phyloP scores from a whole-genome alignment of 2,888 invertebrate genomes.

The Ecdyonurus torrentis region DNA sequence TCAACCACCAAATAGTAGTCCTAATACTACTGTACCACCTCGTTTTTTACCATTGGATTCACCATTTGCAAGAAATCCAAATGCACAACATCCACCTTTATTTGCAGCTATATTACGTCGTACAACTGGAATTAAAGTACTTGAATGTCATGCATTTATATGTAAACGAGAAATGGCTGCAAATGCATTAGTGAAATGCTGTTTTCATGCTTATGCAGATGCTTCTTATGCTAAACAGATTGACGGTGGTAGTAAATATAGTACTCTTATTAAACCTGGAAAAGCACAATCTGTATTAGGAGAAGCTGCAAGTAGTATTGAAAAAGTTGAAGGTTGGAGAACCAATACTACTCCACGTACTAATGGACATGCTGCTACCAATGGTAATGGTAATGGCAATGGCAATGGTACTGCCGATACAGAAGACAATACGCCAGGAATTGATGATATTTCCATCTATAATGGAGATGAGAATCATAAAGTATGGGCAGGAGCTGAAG shows the following conservation, averaged over 20 bases:
- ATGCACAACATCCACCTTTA: slow-evolving; percentile 86
- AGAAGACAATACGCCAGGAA: slow-evolving; percentile 17
- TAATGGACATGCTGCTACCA: slow-evolving; percentile 13
- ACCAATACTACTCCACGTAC: slow-evolving; percentile 23
- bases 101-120: slow-evolving; percentile 92
- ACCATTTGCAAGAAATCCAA: slow-evolving; percentile 83
- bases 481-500: slow-evolving; percentile 66
- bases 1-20: slow-evolving; percentile 33
- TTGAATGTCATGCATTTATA: slow-evolving; percentile 98
- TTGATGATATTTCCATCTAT: slow-evolving; percentile 67
- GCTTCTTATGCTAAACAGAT: slow-evolving; percentile 79
- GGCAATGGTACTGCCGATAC: slow-evolving; percentile 15
- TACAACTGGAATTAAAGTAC: slow-evolving; percentile 90
- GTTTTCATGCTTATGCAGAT: slow-evolving; percentile 95
- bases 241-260: slow-evolving; percentile 30
- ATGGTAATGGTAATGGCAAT: slow-evolving; percentile 19
- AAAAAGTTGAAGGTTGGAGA: slow-evolving; percentile 41
- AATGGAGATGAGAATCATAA: slow-evolving; percentile 90
- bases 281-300: slow-evolving; percentile 17
- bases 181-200: slow-evolving; percentile 90
- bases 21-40: slow-evolving; percentile 43
- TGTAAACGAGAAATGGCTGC: slow-evolving; percentile 94
- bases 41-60: slow-evolving; percentile 90
- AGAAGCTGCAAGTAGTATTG: slow-evolving; percentile 21
- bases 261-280: slow-evolving; percentile 30